phyloP scores from a whole-genome alignment of 1,140 invertebrate species.

The Brachionus calyciflorus region DNA sequence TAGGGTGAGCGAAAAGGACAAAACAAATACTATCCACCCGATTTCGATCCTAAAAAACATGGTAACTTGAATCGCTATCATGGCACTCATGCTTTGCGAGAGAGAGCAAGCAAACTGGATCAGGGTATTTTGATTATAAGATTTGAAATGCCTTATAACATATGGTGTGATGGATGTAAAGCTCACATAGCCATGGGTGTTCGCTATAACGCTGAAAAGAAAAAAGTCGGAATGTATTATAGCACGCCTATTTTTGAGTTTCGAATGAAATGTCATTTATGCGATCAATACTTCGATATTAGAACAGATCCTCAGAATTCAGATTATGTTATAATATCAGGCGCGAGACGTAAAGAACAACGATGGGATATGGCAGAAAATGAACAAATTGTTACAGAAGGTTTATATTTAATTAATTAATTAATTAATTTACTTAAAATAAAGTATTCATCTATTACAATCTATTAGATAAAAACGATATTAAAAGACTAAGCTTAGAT shows the following conservation, averaged over 20 bases:
- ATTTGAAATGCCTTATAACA: slow-evolving; percentile 99
- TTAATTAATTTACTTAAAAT: no score
- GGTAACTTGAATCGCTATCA: slow-evolving; percentile 80
- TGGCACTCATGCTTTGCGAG: slow-evolving; percentile 90
- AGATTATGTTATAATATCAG: slow-evolving; percentile 91
- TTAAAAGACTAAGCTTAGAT: slow-evolving; percentile 82
- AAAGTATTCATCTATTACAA: slow-evolving; percentile 68
- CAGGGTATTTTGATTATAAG: slow-evolving; percentile 92
- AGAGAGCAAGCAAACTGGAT: slow-evolving; percentile 87
- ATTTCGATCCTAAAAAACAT: slow-evolving; percentile 88
- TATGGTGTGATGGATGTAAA: slow-evolving; percentile 95
- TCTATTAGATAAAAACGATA: slow-evolving; percentile 73
- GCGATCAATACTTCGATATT: slow-evolving; percentile 94
- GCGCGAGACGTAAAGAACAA: slow-evolving; percentile 90
- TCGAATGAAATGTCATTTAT: slow-evolving; percentile 97
- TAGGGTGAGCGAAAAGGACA: slow-evolving; percentile 94
- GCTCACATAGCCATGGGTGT: slow-evolving; percentile 99
- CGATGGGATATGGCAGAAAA: slow-evolving; percentile 95
- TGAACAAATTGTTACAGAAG: slow-evolving; percentile 71
- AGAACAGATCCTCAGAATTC: slow-evolving; percentile 97
- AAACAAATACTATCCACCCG: slow-evolving; percentile 96
- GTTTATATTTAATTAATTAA: slow-evolving; percentile 30
- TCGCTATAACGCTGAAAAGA: slow-evolving; percentile 96
- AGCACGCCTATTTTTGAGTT: slow-evolving; percentile 96
- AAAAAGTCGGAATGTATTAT: slow-evolving; percentile 96